These are phyloP conservation scores for Melanchra persicariae DNA, from an alignment of 2,888 invertebrate species.

Conservation along the genomic window DNA sequence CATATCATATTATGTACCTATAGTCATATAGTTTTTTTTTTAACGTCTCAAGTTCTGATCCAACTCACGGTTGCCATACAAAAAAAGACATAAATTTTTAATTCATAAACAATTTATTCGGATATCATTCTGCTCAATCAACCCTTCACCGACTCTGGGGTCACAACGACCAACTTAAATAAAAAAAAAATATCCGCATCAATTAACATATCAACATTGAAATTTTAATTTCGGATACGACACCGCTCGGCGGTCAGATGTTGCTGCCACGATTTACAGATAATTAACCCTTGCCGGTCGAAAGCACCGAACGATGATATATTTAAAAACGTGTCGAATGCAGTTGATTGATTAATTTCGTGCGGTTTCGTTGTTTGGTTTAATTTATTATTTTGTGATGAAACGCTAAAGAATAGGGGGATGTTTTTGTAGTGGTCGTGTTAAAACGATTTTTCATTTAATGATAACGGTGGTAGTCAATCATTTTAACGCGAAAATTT, in stretches of 20 bases:
- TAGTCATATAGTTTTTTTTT: conserved; percentile 5
- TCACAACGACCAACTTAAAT: conserved; percentile 55
- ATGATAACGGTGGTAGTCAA: conserved; percentile 24
- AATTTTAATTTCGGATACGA: conserved; percentile 73
- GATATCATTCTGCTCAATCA: conserved; percentile 59
- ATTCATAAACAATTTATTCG: conserved; percentile 38
- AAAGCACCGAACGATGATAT: conserved; percentile 66
- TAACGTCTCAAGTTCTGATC: conserved; percentile 8
- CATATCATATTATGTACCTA: too few relatives aligned
- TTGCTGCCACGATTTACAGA: conserved; percentile 69
- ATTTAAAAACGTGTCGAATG: conserved; percentile 73
- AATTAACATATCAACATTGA: conserved; percentile 75
- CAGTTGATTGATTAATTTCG: conserved; percentile 75
- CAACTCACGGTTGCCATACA: not conserved
- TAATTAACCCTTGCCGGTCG: conserved; percentile 72
- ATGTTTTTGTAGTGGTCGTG: conserved; percentile 36
- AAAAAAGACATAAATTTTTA: not conserved
- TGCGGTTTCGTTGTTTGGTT: conserved; percentile 59
- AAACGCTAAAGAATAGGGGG: conserved; percentile 42
- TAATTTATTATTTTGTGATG: conserved; percentile 62
- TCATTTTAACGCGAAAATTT: not conserved
- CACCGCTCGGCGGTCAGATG: conserved; percentile 58
- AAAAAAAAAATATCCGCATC: conserved; percentile 65
- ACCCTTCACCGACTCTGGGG: conserved; percentile 57
- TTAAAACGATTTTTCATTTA: conserved; percentile 49